Conservation (phyloP, 1,140 invertebrate species). For the Calliopsis andreniformis region DNA sequence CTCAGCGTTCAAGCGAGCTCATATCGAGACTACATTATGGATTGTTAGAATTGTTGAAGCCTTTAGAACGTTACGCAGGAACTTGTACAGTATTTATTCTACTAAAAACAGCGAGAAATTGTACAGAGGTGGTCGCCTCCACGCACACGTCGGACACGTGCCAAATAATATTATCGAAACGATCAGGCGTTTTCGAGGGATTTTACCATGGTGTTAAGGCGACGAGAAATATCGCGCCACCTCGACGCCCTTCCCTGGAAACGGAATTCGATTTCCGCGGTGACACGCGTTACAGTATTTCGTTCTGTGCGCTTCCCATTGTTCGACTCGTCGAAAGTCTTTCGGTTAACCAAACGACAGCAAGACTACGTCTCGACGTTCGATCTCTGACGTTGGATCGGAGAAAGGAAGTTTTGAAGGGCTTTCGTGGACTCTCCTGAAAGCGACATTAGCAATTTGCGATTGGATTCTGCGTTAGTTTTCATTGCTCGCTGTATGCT, state of each 20-base stretch:
- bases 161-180: constrained; percentile 35
- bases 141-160: constrained; percentile 29
- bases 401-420: not conserved
- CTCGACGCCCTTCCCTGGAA: not conserved
- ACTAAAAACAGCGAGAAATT: too few relatives aligned
- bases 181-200: constrained; percentile 15
- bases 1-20: too few relatives aligned
- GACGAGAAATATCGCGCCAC: not conserved
- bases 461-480: too few relatives aligned
- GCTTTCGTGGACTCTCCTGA: too few relatives aligned
- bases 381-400: not conserved
- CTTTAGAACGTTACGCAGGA: not conserved
- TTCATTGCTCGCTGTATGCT: too few relatives aligned
- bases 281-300: constrained; percentile 20
- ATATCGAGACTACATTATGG: too few relatives aligned
- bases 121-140: too few relatives aligned
- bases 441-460: too few relatives aligned
- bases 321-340: not conserved
- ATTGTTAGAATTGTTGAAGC: not conserved
- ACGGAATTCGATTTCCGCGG: constrained; percentile 20
- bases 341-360: not conserved
- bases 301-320: constrained; percentile 7
- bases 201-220: constrained; percentile 6
- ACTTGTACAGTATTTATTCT: too few relatives aligned
- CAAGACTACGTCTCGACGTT: not conserved